Evolutionary conservation across 2,888 invertebrate species (phyloP).

Genomic region (Drosophila subquinaria): DNA sequence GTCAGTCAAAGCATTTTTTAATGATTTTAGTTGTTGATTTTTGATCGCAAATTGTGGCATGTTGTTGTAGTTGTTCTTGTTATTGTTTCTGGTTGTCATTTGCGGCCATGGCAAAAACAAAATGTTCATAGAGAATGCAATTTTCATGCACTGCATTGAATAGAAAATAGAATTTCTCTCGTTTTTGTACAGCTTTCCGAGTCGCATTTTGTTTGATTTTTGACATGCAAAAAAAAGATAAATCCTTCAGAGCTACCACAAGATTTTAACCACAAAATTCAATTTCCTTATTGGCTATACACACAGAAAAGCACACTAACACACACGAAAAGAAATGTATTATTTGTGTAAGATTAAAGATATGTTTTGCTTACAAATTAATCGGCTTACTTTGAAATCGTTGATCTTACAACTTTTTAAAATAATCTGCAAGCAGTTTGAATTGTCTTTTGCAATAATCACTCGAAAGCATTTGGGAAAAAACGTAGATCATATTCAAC

Average conservation of each 20-base stretch:
- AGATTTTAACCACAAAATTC: constrained; percentile 26
- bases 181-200: not conserved
- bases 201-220: constrained; percentile 7
- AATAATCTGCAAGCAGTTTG: not conserved
- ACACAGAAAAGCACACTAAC: constrained; percentile 1
- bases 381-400: constrained; percentile 10
- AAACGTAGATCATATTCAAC: not conserved
- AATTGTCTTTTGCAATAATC: not conserved
- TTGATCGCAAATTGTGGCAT: constrained; percentile 52
- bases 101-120: constrained; percentile 26
- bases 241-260: constrained; percentile 14
- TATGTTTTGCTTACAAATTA: constrained; percentile 10
- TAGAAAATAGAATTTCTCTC: constrained; percentile 16
- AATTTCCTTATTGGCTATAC: constrained; percentile 26
- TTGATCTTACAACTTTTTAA: constrained; percentile 1
- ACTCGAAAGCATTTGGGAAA: not conserved
- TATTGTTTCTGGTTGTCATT: constrained; percentile 23
- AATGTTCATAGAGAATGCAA: constrained; percentile 36
- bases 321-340: not conserved
- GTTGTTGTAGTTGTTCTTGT: constrained; percentile 25
- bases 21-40: constrained; percentile 25
- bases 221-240: constrained; percentile 23
- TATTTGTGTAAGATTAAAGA: constrained; percentile 12
- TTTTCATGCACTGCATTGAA: constrained; percentile 28
- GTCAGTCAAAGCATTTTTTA: constrained; percentile 58